These are phyloP conservation scores for Tiphia femorata DNA, from an alignment of 2,888 invertebrate genomes.

Conservation along the genomic window DNA sequence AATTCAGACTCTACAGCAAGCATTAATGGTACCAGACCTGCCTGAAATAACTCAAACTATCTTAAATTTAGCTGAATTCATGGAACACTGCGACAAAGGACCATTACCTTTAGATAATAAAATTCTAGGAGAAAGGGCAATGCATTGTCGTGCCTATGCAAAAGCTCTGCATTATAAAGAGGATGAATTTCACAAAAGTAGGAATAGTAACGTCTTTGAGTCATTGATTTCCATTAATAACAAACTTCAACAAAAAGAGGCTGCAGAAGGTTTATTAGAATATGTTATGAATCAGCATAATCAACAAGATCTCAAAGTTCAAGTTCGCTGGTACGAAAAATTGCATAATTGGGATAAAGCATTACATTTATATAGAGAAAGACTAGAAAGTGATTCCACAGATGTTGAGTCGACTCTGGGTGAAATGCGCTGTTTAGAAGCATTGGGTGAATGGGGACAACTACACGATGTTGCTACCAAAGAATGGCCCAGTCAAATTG, in stretches of 20 bases:
- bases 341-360: slow-evolving; percentile 99
- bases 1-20: slow-evolving; percentile 88
- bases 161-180: slow-evolving; percentile 92
- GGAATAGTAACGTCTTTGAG: slow-evolving; percentile 90
- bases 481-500: slow-evolving; percentile 80
- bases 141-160: slow-evolving; percentile 90
- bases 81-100: slow-evolving; percentile 99
- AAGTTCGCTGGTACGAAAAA: slow-evolving; percentile 98
- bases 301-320: slow-evolving; percentile 72
- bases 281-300: slow-evolving; percentile 88
- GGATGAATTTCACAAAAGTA: slow-evolving; percentile 90
- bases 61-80: slow-evolving; percentile 97
- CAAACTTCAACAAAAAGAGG: slow-evolving; percentile 97
- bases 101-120: slow-evolving; percentile 91
- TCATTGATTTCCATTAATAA: slow-evolving; percentile 97
- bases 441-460: slow-evolving; percentile 95
- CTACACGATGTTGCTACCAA: slow-evolving; percentile 84
- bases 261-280: slow-evolving; percentile 92
- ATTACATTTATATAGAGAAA: slow-evolving; percentile 85
- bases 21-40: slow-evolving; percentile 91
- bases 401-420: slow-evolving; percentile 89
- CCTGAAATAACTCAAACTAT: slow-evolving; percentile 97
- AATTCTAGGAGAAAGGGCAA: slow-evolving; percentile 91
- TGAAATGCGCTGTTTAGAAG: slow-evolving; percentile 95
- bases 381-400: slow-evolving; percentile 75